Percentiles rank a stretch among this genome's conserved stretches.
phyloP scores from a whole-genome alignment of 1,140 invertebrate genomes.

The Bombyx mandarina region DNA sequence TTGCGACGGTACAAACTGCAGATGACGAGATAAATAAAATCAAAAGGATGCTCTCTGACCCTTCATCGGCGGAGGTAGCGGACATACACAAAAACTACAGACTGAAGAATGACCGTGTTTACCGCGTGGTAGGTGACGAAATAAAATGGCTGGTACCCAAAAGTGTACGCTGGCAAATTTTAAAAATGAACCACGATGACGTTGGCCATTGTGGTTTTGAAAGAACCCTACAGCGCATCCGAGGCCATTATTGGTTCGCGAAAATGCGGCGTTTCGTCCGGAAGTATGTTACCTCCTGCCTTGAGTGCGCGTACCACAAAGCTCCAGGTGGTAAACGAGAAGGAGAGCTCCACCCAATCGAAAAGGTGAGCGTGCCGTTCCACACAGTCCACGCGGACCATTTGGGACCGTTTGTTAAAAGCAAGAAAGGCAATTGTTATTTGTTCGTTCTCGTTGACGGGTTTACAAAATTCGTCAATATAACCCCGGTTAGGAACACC shows the following conservation, averaged over 20 bases:
- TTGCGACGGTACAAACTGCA: no score
- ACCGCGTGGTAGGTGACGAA: conserved; percentile 9
- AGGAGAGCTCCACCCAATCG: no score
- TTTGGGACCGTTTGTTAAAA: conserved; percentile 11
- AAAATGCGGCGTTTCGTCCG: conserved; percentile 17
- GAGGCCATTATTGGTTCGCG: conserved; percentile 13
- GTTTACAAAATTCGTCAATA: conserved; percentile 24
- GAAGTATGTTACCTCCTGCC: conserved; percentile 17
- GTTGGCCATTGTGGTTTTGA: conserved; percentile 19
- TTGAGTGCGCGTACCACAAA: conserved; percentile 19
- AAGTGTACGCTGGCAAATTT: conserved; percentile 6
- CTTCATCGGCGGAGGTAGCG: no score
- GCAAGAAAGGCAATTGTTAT: conserved; percentile 20
- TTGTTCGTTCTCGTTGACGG: conserved; percentile 23
- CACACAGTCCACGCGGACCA: conserved; percentile 12
- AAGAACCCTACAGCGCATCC: conserved; percentile 12
- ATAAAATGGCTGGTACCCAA: conserved; percentile 6
- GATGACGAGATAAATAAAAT: no score
- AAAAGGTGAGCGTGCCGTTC: no score
- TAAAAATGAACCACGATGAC: conserved; percentile 15
- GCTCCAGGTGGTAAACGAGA: no score
- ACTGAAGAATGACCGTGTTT: conserved; percentile 12
- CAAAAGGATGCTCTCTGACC: no score
- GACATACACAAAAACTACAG: no score
- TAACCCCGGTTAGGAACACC: conserved; percentile 20